Conservation (phyloP, 2,888 invertebrate species). For the Stenodema calcarata region DNA sequence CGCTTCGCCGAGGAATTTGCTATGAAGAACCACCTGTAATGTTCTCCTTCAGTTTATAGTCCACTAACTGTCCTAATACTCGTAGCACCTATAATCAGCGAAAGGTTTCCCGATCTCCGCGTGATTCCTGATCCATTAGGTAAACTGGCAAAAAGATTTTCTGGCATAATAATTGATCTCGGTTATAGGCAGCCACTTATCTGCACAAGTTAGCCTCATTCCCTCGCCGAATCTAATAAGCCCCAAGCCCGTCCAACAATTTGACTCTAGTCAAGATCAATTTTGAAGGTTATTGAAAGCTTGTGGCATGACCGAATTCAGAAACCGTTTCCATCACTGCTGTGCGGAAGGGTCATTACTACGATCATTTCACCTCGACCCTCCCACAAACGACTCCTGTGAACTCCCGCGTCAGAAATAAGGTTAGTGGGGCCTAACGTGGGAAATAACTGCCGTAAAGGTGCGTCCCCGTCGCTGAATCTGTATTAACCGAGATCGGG, state of each 20-base stretch:
- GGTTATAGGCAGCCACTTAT: too few relatives aligned
- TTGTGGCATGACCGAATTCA: neutral
- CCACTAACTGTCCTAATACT: too few relatives aligned
- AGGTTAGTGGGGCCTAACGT: neutral
- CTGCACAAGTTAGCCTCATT: too few relatives aligned
- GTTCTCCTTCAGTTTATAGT: too few relatives aligned
- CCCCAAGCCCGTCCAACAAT: neutral
- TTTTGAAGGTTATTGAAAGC: neutral
- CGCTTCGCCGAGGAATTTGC: too few relatives aligned
- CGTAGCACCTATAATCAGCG: too few relatives aligned
- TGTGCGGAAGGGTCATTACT: neutral
- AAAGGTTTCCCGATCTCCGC: too few relatives aligned
- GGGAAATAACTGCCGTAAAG: conserved; percentile 1
- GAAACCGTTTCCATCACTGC: neutral
- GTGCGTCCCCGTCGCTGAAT: neutral
- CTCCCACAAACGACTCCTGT: neutral
- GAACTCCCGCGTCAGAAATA: neutral
- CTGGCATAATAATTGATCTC: neutral
- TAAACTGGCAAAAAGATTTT: neutral
- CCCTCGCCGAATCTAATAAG: too few relatives aligned
- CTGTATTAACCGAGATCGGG: neutral
- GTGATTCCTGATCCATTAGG: too few relatives aligned
- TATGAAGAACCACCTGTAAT: too few relatives aligned
- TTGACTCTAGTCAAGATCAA: neutral
- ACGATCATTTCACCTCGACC: conserved; percentile 9